Evolutionary conservation across 2,888 invertebrate species (phyloP), one percentile per base, ranked within the genome.

Genomic region (Bimastos eiseni): DNA sequence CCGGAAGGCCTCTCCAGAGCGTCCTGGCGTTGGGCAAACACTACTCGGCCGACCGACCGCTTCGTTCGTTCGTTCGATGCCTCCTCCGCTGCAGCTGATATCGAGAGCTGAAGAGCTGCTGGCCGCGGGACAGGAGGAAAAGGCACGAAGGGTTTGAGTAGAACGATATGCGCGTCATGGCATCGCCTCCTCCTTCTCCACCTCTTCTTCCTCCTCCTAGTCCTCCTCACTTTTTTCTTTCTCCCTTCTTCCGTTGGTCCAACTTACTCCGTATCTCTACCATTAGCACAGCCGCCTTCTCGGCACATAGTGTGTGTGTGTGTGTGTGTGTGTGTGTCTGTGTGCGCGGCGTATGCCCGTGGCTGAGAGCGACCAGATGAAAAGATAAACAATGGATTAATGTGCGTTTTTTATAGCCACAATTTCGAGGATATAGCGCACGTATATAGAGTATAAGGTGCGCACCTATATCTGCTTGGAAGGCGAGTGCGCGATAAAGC

Each of bases 321-420:
- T 55, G 55, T 30, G 55, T 30, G 55, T 5, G 13, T 55, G 55
- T 55, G 55, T 55, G 55, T 55, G 55, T 3, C 24, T 30, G 55
- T 70, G 70, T 13, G 70, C n/a, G 70, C 70, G 13, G 70, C n/a
- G 70, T 70, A 70, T n/a, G 70, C 70, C 70, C n/a, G 70, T 11
- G 70, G 70, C 70, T 70, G 70, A n/a, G 70, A 70, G n/a, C 70
- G 70, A 70, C 70, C 70, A 70, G 86, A 86, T 86, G 86, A 86
- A 86, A 86, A 86, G 86, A 86, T 86, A 86, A 86, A 86, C 86
- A 86, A 37, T 86, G 86, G 37, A 86, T 86, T 86, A 86, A 86
- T 86, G 86, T 36, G 34, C 36, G 86, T 37, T 86, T 86, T 49
- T 86, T 86, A 37, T 86, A 86, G 34, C 70, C 86, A 36, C 86